These are phyloP conservation scores for Griposia aprilina DNA, from an alignment of 2,888 invertebrate species.

Conservation along the genomic window DNA sequence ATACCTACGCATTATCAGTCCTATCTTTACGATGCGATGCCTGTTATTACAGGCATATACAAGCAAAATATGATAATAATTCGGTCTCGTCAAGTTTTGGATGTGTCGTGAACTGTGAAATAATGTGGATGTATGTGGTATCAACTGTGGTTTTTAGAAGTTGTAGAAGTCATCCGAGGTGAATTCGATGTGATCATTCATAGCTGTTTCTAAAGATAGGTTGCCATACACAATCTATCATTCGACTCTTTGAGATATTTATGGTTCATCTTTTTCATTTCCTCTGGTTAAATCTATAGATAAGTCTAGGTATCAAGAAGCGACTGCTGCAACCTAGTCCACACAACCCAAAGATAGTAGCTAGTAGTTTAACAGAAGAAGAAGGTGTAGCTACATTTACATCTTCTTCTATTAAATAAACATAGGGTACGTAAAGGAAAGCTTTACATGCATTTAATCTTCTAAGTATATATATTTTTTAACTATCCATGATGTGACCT, in stretches of 20 bases:
- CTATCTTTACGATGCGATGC: background rate
- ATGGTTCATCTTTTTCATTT: background rate
- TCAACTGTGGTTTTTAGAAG: conserved; percentile 46
- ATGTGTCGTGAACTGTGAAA: conserved; percentile 24
- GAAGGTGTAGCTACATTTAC: too few relatives aligned
- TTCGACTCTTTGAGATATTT: background rate
- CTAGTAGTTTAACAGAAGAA: background rate
- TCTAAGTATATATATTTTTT: too few relatives aligned
- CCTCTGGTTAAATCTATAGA: background rate
- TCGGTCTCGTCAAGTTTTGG: conserved; percentile 28
- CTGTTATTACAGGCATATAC: conserved; percentile 10
- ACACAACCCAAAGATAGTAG: background rate
- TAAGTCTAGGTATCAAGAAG: too few relatives aligned
- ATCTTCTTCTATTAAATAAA: too few relatives aligned
- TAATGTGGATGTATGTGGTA: conserved; percentile 30
- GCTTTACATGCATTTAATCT: too few relatives aligned
- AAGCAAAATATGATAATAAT: conserved; percentile 9
- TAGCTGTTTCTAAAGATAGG: conserved; percentile 7
- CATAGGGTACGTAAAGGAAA: too few relatives aligned
- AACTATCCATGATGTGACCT: background rate
- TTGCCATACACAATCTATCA: background rate
- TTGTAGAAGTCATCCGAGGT: conserved; percentile 33
- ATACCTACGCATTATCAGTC: background rate
- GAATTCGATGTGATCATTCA: conserved; percentile 24
- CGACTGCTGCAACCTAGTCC: background rate